These are phyloP conservation scores for Hippocampus abdominalis DNA, from an alignment of 2,113 vertebrate species.

Conservation along the genomic window DNA sequence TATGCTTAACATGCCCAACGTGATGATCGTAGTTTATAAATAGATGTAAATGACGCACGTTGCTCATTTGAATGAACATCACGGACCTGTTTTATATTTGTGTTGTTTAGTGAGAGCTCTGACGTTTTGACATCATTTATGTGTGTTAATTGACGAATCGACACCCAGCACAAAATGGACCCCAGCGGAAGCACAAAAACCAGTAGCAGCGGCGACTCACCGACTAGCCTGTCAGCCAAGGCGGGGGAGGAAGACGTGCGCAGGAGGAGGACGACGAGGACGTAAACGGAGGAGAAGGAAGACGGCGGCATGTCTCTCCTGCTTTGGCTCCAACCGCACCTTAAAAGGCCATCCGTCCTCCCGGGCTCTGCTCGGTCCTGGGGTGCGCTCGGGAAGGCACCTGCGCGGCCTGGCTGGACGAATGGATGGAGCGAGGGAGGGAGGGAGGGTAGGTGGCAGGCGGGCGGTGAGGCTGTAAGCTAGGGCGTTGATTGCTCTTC, in stretches of 20 bases:
- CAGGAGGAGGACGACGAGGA: constrained; percentile 38
- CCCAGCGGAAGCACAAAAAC: neutral
- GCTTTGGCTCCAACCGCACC: neutral
- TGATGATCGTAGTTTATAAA: neutral
- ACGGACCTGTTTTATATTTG: neutral
- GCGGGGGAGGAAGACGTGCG: constrained; percentile 31
- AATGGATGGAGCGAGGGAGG: constrained; percentile 19
- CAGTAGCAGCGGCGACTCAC: constrained; percentile 50
- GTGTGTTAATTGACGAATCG: neutral
- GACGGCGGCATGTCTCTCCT: constrained; percentile 56
- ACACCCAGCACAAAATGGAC: neutral
- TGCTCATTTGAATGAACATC: neutral
- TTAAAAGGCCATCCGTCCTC: constrained; percentile 47
- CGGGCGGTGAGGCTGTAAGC: constrained; percentile 26
- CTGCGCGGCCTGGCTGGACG: constrained; percentile 23
- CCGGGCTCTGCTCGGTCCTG: neutral
- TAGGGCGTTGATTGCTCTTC: constrained; percentile 23
- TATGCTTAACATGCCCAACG: neutral
- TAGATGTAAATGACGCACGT: neutral
- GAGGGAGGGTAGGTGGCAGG: constrained; percentile 40
- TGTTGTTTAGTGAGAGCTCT: neutral
- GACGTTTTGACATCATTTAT: neutral
- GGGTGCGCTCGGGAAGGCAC: constrained; percentile 10
- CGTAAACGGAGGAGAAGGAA: constrained; percentile 23
- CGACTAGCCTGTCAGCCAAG: constrained; percentile 62